A percentile compares a stretch with the other conserved stretches of the same genome.
These are phyloP conservation scores for Akabosia matsudoensis DNA, from an alignment of 1,140 invertebrate species.

Conservation along the genomic window DNA sequence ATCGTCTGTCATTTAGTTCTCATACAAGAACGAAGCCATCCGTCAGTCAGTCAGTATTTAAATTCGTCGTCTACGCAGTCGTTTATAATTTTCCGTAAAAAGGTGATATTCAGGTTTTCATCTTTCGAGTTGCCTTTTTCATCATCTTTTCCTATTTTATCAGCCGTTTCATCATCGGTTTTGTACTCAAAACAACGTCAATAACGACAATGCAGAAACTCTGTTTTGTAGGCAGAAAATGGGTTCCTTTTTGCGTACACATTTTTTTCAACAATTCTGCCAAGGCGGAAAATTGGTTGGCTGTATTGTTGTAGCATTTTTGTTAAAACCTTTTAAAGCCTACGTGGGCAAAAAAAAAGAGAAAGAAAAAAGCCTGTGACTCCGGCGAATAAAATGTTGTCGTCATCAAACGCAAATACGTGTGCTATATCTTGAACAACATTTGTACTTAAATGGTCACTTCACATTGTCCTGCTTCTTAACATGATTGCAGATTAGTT, in stretches of 20 bases:
- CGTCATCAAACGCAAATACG: no score
- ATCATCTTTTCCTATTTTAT: background rate
- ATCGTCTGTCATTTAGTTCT: background rate
- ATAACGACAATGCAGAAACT: background rate
- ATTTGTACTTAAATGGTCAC: background rate
- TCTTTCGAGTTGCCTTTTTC: slow-evolving; percentile 7
- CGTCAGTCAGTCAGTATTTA: no score
- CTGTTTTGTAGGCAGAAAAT: background rate
- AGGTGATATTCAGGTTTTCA: slow-evolving; percentile 22
- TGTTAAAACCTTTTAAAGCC: no score
- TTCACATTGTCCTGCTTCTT: background rate
- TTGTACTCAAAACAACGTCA: background rate
- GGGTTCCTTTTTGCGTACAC: no score
- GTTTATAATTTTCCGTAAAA: background rate
- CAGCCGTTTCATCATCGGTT: background rate
- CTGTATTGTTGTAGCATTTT: no score
- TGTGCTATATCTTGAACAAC: background rate
- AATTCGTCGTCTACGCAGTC: background rate
- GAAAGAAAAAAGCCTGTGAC: no score
- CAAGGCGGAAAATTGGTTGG: background rate
- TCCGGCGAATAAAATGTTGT: no score
- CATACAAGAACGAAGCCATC: no score
- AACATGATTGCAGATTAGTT: no score
- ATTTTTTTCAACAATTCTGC: no score
- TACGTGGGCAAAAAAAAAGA: no score